These are phyloP conservation scores for Eclectus roratus DNA, from an alignment of 2,113 vertebrate species.

Conservation along the genomic window DNA sequence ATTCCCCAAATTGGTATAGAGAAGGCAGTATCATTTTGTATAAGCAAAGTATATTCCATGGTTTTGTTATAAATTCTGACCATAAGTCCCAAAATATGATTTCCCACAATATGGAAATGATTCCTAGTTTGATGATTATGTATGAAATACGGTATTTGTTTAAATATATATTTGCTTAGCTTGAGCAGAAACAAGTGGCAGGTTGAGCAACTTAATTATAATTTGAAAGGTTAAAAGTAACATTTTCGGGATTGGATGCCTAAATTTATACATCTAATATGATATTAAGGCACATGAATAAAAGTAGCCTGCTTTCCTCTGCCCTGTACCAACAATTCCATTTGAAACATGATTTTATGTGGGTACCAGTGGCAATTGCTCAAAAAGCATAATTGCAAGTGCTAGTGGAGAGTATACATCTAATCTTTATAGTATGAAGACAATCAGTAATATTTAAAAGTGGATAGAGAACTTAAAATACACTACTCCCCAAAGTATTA, in stretches of 20 bases:
- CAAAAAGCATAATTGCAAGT: neutral
- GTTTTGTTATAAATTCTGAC: neutral
- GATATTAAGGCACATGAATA: neutral
- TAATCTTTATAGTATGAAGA: neutral
- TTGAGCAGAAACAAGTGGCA: neutral
- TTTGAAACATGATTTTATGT: neutral
- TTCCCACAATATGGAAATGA: neutral
- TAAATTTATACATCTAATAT: neutral
- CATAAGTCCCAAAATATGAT: neutral
- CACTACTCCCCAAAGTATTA: neutral
- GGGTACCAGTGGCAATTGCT: neutral
- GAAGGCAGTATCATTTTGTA: neutral
- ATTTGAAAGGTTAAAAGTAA: neutral
- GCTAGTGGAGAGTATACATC: neutral
- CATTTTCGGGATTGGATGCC: neutral
- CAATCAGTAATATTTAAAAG: neutral
- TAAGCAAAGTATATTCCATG: neutral
- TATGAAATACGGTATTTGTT: neutral
- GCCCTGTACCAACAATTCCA: neutral
- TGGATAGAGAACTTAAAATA: neutral
- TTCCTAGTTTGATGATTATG: neutral
- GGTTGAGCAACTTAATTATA: neutral
- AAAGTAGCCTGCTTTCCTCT: neutral
- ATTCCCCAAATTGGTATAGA: neutral
- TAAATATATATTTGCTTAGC: neutral